A percentile compares a stretch with the other conserved stretches of the same genome.
Conservation (phyloP, 2,888 invertebrate genomes). For the Orchesella flavescens region DNA sequence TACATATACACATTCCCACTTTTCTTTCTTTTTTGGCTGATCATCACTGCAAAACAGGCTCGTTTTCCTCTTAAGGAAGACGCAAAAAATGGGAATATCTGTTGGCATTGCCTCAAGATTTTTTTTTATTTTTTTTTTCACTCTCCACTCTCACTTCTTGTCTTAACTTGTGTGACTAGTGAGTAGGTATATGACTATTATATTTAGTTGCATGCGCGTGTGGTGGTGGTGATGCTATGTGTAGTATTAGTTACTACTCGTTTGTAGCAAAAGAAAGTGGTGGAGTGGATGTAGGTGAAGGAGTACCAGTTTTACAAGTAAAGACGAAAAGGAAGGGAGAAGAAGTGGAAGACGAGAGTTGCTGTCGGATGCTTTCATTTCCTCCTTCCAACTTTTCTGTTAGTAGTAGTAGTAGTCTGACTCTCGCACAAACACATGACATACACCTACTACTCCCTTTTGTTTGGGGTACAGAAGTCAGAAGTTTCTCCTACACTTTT, state of each 20-base stretch:
- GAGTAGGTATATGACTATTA: not conserved
- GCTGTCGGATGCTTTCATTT: slow-evolving; percentile 61
- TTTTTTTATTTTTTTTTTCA: not conserved
- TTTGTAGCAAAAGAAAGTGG: not conserved
- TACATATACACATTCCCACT: too few species aligned
- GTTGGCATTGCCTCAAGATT: slow-evolving; percentile 53
- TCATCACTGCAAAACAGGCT: slow-evolving; percentile 10
- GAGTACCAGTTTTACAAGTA: not conserved
- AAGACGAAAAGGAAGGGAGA: not conserved
- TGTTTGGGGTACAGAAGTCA: too few species aligned
- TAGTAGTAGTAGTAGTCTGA: not conserved
- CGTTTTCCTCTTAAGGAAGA: slow-evolving; percentile 6
- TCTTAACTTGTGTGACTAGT: slow-evolving; percentile 9
- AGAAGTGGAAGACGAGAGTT: slow-evolving; percentile 32
- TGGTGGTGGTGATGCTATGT: not conserved
- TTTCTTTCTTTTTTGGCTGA: slow-evolving; percentile 3
- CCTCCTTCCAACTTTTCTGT: slow-evolving; percentile 41
- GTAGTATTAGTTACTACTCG: too few species aligned
- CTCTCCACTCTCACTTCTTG: not conserved
- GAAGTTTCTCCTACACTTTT: too few species aligned
- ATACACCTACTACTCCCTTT: too few species aligned
- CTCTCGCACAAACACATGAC: not conserved
- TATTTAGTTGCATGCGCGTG: not conserved
- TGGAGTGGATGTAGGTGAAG: not conserved
- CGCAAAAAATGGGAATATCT: slow-evolving; percentile 28